Conservation (phyloP, 2,888 invertebrate species). For the Tineola bisselliella region DNA sequence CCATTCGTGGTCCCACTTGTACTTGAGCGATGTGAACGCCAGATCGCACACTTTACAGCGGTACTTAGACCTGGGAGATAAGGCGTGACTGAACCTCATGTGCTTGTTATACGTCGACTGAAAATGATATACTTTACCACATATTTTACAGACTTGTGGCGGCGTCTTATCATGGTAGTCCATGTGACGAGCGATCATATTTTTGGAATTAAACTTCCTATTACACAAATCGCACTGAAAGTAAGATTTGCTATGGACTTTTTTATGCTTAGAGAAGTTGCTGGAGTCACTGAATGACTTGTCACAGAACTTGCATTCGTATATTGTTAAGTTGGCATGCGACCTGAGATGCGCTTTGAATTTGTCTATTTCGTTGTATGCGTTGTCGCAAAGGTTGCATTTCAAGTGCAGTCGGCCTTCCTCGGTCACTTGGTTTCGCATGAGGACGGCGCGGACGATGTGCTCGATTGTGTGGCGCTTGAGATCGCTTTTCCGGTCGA, state of each 20-base stretch:
- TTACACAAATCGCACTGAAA: conserved; percentile 57
- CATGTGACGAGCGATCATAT: conserved; percentile 54
- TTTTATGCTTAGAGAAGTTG: conserved; percentile 63
- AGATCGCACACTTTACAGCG: conserved; percentile 43
- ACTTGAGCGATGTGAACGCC: conserved; percentile 39
- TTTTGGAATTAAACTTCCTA: conserved; percentile 58
- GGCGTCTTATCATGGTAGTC: conserved; percentile 46
- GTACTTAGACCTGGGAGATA: conserved; percentile 27
- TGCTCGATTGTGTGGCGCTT: conserved; percentile 62
- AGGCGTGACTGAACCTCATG: conserved; percentile 38
- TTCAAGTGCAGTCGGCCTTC: conserved; percentile 41
- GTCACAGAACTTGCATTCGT: conserved; percentile 57
- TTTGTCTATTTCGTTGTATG: conserved; percentile 47
- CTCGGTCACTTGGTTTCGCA: conserved; percentile 40
- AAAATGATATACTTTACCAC: conserved; percentile 46
- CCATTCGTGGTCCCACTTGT: conserved; percentile 65
- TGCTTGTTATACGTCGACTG: conserved; percentile 57
- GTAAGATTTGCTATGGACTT: conserved; percentile 46
- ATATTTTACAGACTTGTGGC: conserved; percentile 39
- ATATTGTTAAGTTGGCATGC: conserved; percentile 56
- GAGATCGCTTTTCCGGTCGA: conserved; percentile 52
- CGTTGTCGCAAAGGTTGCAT: conserved; percentile 45
- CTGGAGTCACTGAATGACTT: conserved; percentile 61
- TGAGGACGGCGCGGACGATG: conserved; percentile 45
- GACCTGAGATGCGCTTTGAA: conserved; percentile 58